Conservation (phyloP, 1,140 invertebrate species). For the Melitaea cinxia region DNA sequence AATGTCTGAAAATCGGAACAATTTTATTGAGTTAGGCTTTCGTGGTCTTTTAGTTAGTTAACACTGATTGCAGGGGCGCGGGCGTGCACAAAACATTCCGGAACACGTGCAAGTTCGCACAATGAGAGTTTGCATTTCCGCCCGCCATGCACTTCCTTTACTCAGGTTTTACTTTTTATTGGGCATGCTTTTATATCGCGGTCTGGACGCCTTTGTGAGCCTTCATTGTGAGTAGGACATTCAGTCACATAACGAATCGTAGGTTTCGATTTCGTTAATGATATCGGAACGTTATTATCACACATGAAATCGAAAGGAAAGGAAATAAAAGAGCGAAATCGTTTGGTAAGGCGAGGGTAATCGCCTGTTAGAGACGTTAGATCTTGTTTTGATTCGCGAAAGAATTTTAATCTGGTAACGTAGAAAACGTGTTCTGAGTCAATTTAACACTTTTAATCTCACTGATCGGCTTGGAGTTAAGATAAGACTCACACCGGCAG, state of each 20-base stretch:
- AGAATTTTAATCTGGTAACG: conserved; percentile 46
- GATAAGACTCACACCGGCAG: conserved; percentile 56
- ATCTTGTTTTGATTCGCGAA: conserved; percentile 2
- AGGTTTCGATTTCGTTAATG: conserved; percentile 81
- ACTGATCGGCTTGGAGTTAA: conserved; percentile 50
- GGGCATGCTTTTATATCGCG: conserved; percentile 66
- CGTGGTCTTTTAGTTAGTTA: conserved; percentile 51
- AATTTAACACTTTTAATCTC: conserved; percentile 69
- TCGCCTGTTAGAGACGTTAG: conserved; percentile 9
- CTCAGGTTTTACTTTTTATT: conserved; percentile 79
- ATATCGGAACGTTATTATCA: conserved; percentile 74
- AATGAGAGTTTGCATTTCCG: conserved; percentile 81
- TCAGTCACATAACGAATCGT: conserved; percentile 73
- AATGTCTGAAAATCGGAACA: conserved; percentile 59
- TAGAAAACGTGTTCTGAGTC: conserved; percentile 41
- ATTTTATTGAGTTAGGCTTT: conserved; percentile 59
- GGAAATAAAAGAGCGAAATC: conserved; percentile 42
- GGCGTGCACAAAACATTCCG: conserved; percentile 72
- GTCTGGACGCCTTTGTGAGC: conserved; percentile 71
- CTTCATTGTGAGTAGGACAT: conserved; percentile 70
- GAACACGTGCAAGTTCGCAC: conserved; percentile 79
- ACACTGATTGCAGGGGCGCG: conserved; percentile 48
- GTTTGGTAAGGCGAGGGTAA: conserved; percentile 7
- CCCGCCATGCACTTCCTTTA: conserved; percentile 79
- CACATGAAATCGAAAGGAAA: conserved; percentile 75